Conservation (phyloP, 35 echinoderm and acorn worm species). For the Patiria miniata region DNA sequence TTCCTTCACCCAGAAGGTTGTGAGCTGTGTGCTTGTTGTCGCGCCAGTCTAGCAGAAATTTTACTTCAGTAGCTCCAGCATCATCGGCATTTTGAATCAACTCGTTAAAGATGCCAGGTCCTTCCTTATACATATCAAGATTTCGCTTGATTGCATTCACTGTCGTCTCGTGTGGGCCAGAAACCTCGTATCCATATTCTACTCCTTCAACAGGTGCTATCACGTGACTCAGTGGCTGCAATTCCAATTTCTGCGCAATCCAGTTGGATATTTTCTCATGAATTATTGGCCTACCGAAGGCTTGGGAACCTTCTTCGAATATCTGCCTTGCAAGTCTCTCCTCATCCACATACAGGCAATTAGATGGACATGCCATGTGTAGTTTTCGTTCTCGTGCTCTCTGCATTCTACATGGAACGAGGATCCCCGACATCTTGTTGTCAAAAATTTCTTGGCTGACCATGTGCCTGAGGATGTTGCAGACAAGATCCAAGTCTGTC, state of each 20-base stretch:
- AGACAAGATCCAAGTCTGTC: slow-evolving; percentile 19
- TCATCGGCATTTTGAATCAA: slow-evolving; percentile 87
- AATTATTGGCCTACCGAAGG: background rate
- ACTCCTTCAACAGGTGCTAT: slow-evolving; percentile 10
- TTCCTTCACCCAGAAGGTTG: slow-evolving; percentile 49
- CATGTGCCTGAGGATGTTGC: slow-evolving; percentile 27
- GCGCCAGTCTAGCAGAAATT: slow-evolving; percentile 66
- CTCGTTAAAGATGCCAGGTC: slow-evolving; percentile 49
- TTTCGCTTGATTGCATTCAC: slow-evolving; percentile 39
- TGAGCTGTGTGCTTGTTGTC: slow-evolving; percentile 26
- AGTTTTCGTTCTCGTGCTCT: background rate
- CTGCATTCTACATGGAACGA: background rate
- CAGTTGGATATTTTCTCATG: slow-evolving; percentile 41
- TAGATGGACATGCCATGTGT: background rate
- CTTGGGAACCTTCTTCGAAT: background rate
- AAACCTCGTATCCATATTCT: slow-evolving; percentile 9
- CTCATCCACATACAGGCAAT: slow-evolving; percentile 39
- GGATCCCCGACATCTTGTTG: background rate
- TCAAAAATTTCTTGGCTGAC: background rate
- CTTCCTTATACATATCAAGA: slow-evolving; percentile 38
- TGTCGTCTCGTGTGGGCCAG: slow-evolving; percentile 45
- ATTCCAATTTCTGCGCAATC: slow-evolving; percentile 7
- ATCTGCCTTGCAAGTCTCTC: slow-evolving; percentile 26
- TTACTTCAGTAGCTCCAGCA: slow-evolving; percentile 71
- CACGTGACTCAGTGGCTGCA: slow-evolving; percentile 35